Conservation (phyloP, 2,797 vertebrate genomes). For the Phalloptychus januarius region DNA sequence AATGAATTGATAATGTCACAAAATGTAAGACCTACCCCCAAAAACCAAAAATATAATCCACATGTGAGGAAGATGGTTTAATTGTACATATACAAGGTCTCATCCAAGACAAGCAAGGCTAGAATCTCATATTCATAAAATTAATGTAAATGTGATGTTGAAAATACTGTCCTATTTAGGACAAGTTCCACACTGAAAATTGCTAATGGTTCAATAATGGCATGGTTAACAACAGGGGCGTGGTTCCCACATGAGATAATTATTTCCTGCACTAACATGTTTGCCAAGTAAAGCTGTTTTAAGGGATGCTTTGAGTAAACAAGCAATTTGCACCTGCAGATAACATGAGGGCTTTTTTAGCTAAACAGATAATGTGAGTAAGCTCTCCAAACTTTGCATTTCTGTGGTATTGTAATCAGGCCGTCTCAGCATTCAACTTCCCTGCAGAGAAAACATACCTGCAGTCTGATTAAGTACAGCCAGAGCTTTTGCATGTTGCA, state of each 20-base stretch:
- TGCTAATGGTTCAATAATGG: background rate
- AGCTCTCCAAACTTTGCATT: conserved; percentile 8
- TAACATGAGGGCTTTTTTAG: conserved; percentile 9
- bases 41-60: background rate
- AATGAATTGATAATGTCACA: background rate
- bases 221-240: background rate
- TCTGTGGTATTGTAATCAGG: conserved; percentile 1
- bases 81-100: background rate
- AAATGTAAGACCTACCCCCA: background rate
- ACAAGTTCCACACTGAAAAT: background rate
- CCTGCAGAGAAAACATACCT: conserved; percentile 27
- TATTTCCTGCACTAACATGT: background rate
- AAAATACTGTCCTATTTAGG: background rate
- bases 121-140: background rate
- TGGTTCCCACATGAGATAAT: background rate
- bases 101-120: background rate
- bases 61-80: background rate
- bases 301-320: conserved; percentile 18
- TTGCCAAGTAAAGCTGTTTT: background rate
- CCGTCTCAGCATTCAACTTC: conserved; percentile 14
- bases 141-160: background rate
- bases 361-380: conserved; percentile 17
- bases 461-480: conserved; percentile 35
- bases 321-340: conserved; percentile 23
- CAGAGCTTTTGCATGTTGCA: background rate